Conservation (phyloP, 2,888 invertebrate species). For the Dolichopus griseipennis region DNA sequence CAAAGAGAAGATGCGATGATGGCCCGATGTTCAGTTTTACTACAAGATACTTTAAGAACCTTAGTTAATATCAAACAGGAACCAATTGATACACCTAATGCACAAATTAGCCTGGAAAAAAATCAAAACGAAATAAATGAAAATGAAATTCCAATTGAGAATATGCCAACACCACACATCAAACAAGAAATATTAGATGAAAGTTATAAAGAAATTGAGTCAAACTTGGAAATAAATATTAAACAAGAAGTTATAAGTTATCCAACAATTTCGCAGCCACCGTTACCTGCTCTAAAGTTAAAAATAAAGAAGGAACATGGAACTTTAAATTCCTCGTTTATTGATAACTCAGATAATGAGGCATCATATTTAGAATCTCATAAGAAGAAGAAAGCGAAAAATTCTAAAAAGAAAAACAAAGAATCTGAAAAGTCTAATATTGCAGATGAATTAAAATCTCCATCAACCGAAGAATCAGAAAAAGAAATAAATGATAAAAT, state of each 20-base stretch:
- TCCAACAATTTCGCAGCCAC: neutral
- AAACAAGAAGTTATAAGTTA: slow-evolving; percentile 28
- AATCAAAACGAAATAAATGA: slow-evolving; percentile 15
- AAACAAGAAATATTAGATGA: slow-evolving; percentile 25
- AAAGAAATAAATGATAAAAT: neutral
- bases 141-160: slow-evolving; percentile 24
- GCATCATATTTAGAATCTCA: slow-evolving; percentile 17
- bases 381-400: slow-evolving; percentile 30
- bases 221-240: slow-evolving; percentile 23
- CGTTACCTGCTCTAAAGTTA: slow-evolving; percentile 28
- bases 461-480: slow-evolving; percentile 16
- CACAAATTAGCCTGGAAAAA: slow-evolving; percentile 12
- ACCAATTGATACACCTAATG: slow-evolving; percentile 29
- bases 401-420: slow-evolving; percentile 23
- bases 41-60: slow-evolving; percentile 37
- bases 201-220: slow-evolving; percentile 20
- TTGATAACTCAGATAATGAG: slow-evolving; percentile 36
- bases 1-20: slow-evolving; percentile 17
- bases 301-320: slow-evolving; percentile 43
- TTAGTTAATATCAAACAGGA: slow-evolving; percentile 40
- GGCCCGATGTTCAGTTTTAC: slow-evolving; percentile 35
- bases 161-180: slow-evolving; percentile 16
- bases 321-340: slow-evolving; percentile 37
- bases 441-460: slow-evolving; percentile 15
- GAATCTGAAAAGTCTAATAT: slow-evolving; percentile 13